These are phyloP conservation scores for Catagonus wagneri DNA, from an alignment of 2,113 vertebrate species.

Conservation along the genomic window DNA sequence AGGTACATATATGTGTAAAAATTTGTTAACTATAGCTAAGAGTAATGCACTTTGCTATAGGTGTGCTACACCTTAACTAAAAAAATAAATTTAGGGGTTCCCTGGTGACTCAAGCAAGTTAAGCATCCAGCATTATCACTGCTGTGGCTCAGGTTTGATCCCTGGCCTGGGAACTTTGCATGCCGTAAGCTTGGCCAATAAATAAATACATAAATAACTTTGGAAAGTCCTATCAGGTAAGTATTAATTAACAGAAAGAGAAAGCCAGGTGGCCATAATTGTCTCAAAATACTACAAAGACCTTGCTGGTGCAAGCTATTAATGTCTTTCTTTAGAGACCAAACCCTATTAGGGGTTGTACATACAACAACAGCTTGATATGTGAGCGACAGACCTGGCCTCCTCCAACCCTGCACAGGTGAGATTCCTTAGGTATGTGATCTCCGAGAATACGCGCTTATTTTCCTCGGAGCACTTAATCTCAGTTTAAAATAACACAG, in stretches of 20 bases:
- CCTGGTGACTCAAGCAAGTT: too few species aligned
- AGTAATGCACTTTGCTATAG: not conserved
- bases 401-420: not conserved
- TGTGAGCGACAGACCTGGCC: not conserved
- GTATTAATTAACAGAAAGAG: not conserved
- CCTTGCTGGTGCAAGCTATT: not conserved
- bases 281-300: not conserved
- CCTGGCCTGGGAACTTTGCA: too few species aligned
- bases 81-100: not conserved
- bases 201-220: too few species aligned
- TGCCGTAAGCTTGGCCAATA: too few species aligned
- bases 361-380: not conserved
- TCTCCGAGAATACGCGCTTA: not conserved
- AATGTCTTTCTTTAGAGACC: not conserved
- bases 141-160: too few species aligned
- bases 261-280: not conserved
- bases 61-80: not conserved
- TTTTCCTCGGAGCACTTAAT: not conserved
- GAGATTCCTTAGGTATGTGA: not conserved
- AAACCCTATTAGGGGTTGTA: not conserved
- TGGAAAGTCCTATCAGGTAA: not conserved
- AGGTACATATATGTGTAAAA: fast-evolving
- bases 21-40: not conserved
- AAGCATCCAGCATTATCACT: too few species aligned
- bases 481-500: not conserved